phyloP scores from a whole-genome alignment of 2,113 vertebrate species.

The Neogobius melanostomus region DNA sequence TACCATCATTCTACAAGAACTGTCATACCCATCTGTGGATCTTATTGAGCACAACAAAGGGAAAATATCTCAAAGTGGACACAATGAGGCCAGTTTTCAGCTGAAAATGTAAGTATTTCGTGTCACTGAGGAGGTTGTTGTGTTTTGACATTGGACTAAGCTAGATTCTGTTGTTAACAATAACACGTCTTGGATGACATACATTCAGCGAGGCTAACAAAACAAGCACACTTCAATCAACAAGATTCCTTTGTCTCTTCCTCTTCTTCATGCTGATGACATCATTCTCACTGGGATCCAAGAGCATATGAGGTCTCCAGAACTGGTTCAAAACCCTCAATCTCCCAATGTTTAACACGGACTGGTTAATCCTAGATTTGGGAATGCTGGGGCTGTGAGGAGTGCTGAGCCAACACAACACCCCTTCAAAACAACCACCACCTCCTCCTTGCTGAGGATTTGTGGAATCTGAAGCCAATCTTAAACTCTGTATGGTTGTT shows the following conservation, averaged over 20 bases:
- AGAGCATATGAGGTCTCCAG: conserved; percentile 60
- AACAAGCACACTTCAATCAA: conserved; percentile 44
- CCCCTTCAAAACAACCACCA: conserved; percentile 37
- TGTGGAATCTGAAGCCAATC: conserved; percentile 64
- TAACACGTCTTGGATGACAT: conserved; percentile 42
- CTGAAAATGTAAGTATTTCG: conserved; percentile 64
- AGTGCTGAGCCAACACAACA: conserved; percentile 65
- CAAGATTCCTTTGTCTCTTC: conserved; percentile 65
- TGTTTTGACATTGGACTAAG: conserved; percentile 38
- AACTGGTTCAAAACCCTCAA: conserved; percentile 52
- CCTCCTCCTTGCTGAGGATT: conserved; percentile 56
- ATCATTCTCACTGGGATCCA: conserved; percentile 58
- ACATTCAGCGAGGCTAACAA: conserved; percentile 37
- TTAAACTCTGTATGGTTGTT: conserved; percentile 56
- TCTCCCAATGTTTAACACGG: conserved; percentile 55
- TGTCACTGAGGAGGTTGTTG: conserved; percentile 37
- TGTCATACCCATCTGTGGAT: conserved; percentile 44
- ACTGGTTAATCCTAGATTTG: conserved; percentile 72
- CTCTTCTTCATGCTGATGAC: conserved; percentile 49
- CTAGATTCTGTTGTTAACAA: conserved; percentile 34
- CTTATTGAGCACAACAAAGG: conserved; percentile 39
- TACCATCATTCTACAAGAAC: conserved; percentile 52
- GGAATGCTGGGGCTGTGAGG: conserved; percentile 55
- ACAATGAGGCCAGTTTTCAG: conserved; percentile 35
- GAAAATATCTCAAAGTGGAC: conserved; percentile 35